Conservation (phyloP, 2,888 invertebrate genomes). For the Chirona hameri region DNA sequence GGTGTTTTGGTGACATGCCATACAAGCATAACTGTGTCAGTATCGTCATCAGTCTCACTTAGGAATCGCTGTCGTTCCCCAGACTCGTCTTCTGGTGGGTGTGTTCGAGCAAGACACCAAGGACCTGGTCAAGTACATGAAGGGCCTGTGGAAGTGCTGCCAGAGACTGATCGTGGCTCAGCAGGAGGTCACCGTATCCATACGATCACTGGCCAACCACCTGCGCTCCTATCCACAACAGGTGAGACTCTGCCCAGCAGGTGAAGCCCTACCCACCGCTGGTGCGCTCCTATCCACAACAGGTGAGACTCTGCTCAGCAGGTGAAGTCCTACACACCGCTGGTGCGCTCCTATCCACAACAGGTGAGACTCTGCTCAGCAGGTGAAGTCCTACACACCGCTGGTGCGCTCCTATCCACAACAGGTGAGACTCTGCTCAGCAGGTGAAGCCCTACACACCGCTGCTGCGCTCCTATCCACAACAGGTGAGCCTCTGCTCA, state of each 20-base stretch:
- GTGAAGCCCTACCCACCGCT: too few relatives aligned
- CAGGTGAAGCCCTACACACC: too few relatives aligned
- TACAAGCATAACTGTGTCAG: too few relatives aligned
- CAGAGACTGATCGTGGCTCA: constrained; percentile 14
- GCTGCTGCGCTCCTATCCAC: background rate
- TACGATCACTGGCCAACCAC: background rate
- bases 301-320: background rate
- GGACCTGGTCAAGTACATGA: constrained; percentile 26
- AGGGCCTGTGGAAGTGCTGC: constrained; percentile 10
- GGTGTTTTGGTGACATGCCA: too few relatives aligned
- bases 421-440: background rate
- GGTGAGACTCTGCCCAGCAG: background rate
- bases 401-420: background rate
- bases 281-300: background rate
- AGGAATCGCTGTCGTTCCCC: background rate
- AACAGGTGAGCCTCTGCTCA: background rate
- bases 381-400: too few relatives aligned
- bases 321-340: too few relatives aligned
- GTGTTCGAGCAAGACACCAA: constrained; percentile 13
- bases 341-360: background rate
- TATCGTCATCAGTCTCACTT: too few relatives aligned
- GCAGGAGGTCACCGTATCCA: constrained; percentile 6
- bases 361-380: background rate
- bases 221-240: background rate
- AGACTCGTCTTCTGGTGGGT: constrained; percentile 14